Evolutionary conservation across 2,797 vertebrate genomes (phyloP).

Genomic region (Meriones psammophilus): DNA sequence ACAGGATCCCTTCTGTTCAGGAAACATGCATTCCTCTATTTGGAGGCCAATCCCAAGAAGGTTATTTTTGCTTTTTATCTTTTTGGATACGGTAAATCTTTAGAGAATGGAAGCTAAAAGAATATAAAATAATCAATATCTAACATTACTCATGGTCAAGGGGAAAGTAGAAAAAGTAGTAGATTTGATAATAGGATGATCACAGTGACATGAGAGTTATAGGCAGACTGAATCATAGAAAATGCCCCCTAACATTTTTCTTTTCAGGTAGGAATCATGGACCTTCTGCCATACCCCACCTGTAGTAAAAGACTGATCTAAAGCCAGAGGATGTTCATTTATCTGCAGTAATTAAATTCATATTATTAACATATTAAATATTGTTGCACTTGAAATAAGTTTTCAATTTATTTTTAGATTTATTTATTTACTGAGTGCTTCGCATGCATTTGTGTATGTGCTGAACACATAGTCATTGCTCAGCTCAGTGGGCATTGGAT

Average conservation of each 20-base stretch:
- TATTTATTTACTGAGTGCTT: background rate
- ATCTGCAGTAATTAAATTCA: background rate
- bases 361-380: background rate
- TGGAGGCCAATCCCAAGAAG: background rate
- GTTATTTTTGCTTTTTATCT: background rate
- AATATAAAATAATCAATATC: background rate
- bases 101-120: background rate
- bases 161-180: background rate
- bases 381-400: background rate
- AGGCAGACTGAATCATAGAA: background rate
- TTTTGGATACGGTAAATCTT: background rate
- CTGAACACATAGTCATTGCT: background rate
- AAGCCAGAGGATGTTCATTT: background rate
- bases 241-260: background rate
- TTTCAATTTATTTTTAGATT: background rate
- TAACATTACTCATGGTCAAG: background rate
- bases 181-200: background rate
- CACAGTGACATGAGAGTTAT: background rate
- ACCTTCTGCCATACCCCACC: background rate
- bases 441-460: background rate
- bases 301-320: background rate
- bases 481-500: background rate
- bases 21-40: background rate
- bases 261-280: background rate
- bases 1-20: background rate